phyloP scores from a whole-genome alignment of 2,113 vertebrate species.

The Myotis lucifugus region DNA sequence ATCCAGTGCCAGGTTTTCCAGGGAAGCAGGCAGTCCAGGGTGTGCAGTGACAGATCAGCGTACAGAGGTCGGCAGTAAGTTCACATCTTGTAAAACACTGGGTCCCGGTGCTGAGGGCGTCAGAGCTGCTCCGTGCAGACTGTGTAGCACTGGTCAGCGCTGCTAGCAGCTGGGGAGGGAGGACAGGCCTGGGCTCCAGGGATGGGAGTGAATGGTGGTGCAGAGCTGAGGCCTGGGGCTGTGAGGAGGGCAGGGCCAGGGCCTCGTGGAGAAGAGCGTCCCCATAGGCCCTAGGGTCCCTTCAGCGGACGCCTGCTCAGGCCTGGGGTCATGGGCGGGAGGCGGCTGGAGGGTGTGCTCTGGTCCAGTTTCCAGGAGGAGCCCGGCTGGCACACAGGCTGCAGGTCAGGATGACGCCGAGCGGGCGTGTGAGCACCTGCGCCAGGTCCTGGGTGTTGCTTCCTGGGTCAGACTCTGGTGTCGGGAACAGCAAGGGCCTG shows the following conservation, averaged over 20 bases:
- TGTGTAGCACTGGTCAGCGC: background rate
- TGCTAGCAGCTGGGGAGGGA: background rate
- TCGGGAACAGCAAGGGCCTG: background rate
- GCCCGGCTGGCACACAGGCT: background rate
- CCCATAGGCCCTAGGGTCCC: no score
- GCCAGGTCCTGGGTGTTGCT: background rate
- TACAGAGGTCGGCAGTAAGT: background rate
- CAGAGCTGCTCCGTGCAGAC: no score
- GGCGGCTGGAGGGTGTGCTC: background rate
- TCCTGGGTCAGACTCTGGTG: background rate
- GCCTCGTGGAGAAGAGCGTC: rapidly evolving
- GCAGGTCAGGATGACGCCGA: background rate
- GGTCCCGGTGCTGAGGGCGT: no score
- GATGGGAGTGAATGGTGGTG: background rate
- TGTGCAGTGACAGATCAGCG: background rate
- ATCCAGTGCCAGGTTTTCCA: background rate
- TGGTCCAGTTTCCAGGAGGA: background rate
- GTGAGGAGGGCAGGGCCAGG: no score
- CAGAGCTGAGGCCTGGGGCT: rapidly evolving
- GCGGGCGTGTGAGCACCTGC: background rate
- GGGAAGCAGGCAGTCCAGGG: background rate
- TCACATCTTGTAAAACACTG: background rate
- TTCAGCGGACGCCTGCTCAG: background rate
- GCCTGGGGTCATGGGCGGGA: background rate
- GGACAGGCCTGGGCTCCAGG: background rate